Base-by-base conservation (phyloP, 2,888 invertebrate genomes). In the Heliconius hortense region DNA sequence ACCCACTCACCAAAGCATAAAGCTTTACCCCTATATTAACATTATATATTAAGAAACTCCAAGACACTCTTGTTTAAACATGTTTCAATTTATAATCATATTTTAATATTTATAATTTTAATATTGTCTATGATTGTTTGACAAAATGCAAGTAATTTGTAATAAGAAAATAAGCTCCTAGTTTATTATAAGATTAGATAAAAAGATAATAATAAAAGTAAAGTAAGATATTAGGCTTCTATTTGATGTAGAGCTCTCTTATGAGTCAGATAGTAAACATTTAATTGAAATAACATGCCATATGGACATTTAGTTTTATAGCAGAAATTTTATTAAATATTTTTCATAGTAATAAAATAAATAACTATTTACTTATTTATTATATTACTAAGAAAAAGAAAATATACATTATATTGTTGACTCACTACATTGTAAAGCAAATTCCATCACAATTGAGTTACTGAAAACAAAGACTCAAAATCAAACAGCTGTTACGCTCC, bases 371-470 rank as follows among this genome's bases (percentile, higher is more conserved):
- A 48, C 48, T 21, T 48, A 48, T 48, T 48, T 48, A 48, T 48
- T 48, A 48, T 21, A 48, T 21, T 48, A 8, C 48, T 48, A 8
- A 60, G 11, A 4, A 48, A 1, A 73, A 72, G 21, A 28, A 48
- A 15, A 69, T 24, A 35, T 24, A 68, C 24, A 28, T 35, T 59
- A 43, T 71, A 48, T 70, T 67, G 72, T 73, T 39, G 56, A 85
- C 92, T 90, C 82, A 92, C 92, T 87, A 83, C 90, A 91, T 53
- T 86, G 82, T 84, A 90, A 92, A 77, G 89, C 86, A 76, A 85
- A 86, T 81, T 87, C 88, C 90, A 92, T 91, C 78, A 79, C 81
- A 66, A 77, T 76, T 77, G 69, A 79, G 77, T 43, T 74, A 72
- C 35, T 76, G 48, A 80, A 79, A 76, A 79, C 72, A 76, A 70